Conservation (phyloP, 2,888 invertebrate species). For the Campoplex capitator region DNA sequence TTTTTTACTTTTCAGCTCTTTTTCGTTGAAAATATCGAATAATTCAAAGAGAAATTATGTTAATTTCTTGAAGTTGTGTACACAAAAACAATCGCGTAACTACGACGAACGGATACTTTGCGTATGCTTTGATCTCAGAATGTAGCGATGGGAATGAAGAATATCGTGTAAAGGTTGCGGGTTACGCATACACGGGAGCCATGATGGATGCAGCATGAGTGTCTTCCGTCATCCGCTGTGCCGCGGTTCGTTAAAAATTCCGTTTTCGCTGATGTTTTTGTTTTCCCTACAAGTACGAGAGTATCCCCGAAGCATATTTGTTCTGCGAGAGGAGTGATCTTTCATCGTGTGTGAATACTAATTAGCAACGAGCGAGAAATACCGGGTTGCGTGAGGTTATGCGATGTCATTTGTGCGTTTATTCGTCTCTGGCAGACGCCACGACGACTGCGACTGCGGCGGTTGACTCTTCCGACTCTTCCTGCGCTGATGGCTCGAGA, state of each 20-base stretch:
- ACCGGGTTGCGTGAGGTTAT: neutral
- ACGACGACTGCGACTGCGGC: neutral
- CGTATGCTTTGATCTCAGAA: neutral
- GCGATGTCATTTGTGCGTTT: conserved; percentile 3
- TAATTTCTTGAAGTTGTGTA: neutral
- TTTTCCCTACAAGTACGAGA: conserved; percentile 60
- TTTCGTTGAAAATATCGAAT: neutral
- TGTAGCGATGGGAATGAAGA: neutral
- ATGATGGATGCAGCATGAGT: conserved; percentile 28
- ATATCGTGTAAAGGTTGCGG: neutral
- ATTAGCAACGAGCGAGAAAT: conserved; percentile 72
- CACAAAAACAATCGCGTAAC: neutral
- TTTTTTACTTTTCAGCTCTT: neutral
- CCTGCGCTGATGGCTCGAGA: neutral
- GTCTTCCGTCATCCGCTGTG: conserved; percentile 26
- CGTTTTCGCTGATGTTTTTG: conserved; percentile 45
- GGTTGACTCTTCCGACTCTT: neutral
- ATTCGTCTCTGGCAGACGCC: neutral
- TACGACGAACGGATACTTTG: neutral
- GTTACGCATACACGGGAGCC: conserved; percentile 33
- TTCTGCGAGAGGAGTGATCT: conserved; percentile 74
- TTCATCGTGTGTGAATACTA: conserved; percentile 78
- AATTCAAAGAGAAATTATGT: neutral
- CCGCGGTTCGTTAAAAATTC: conserved; percentile 35
- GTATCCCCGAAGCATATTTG: conserved; percentile 74